These are phyloP conservation scores for Teleogryllus oceanicus DNA, from an alignment of 2,888 invertebrate genomes.

Conservation along the genomic window DNA sequence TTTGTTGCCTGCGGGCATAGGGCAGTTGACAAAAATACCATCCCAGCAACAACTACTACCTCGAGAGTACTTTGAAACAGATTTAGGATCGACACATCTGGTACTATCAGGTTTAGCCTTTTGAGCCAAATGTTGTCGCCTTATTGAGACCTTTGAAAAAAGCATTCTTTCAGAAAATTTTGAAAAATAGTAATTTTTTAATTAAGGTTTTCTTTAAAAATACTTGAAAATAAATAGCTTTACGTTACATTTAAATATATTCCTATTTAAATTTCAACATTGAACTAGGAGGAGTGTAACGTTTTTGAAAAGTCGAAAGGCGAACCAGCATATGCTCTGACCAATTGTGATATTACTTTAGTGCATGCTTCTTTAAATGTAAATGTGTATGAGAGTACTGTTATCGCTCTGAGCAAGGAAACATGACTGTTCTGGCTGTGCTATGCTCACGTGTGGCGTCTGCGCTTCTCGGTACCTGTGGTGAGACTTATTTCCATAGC, in stretches of 20 bases:
- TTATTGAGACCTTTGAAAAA: not conserved
- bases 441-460: constrained; percentile 18
- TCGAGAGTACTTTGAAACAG: constrained; percentile 18
- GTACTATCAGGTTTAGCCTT: constrained; percentile 2
- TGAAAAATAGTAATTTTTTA: not conserved
- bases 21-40: constrained; percentile 18
- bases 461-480: constrained; percentile 67
- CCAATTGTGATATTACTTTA: constrained; percentile 18
- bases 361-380: constrained; percentile 18
- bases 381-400: constrained; percentile 18
- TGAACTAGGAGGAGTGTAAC: not conserved
- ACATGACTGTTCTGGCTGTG: not conserved
- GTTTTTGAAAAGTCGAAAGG: constrained; percentile 1
- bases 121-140: constrained; percentile 18
- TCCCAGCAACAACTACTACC: constrained; percentile 18
- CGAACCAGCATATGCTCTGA: constrained; percentile 11
- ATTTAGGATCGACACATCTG: constrained; percentile 18
- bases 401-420: not conserved
- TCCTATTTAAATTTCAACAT: not conserved
- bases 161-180: not conserved
- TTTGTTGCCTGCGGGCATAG: constrained; percentile 2
- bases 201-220: not conserved
- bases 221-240: not conserved
- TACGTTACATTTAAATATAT: not conserved
- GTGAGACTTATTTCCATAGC: constrained; percentile 95